Conservation (phyloP, 2,797 vertebrate genomes). For the Myotis planiceps region DNA sequence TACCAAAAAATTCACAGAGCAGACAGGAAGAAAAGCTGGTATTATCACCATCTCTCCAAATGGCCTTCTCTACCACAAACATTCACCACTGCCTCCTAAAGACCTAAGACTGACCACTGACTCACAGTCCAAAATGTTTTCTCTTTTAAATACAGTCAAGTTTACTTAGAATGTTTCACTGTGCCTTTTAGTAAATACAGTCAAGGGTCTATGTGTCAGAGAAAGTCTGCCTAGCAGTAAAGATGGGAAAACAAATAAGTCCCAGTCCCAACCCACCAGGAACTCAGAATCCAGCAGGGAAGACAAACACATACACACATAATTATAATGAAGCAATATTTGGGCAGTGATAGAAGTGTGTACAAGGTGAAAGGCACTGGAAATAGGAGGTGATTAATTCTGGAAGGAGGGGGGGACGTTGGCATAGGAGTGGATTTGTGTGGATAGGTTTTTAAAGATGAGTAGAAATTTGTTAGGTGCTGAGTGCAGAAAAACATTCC, state of each 20-base stretch:
- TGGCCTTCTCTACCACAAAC: neutral
- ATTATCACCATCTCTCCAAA: neutral
- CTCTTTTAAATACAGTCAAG: neutral
- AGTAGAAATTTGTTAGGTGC: neutral
- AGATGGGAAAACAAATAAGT: neutral
- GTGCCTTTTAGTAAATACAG: conserved; percentile 6
- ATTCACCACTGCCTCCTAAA: neutral
- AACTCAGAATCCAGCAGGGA: neutral
- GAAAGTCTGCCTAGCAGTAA: neutral
- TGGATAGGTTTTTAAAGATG: neutral
- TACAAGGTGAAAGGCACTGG: neutral
- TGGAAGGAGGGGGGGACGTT: neutral
- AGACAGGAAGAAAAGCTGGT: neutral
- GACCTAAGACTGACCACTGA: neutral
- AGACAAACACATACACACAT: neutral
- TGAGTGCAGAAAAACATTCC: neutral
- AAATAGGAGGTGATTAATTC: neutral
- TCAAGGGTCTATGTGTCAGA: neutral
- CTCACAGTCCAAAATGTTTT: neutral
- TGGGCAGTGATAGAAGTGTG: neutral
- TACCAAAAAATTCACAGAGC: neutral
- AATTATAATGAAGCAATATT: neutral
- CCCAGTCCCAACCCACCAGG: neutral
- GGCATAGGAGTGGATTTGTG: neutral
- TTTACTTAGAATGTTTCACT: neutral